These are phyloP conservation scores for Achroia grisella DNA, from an alignment of 1,140 invertebrate genomes.

Conservation along the genomic window DNA sequence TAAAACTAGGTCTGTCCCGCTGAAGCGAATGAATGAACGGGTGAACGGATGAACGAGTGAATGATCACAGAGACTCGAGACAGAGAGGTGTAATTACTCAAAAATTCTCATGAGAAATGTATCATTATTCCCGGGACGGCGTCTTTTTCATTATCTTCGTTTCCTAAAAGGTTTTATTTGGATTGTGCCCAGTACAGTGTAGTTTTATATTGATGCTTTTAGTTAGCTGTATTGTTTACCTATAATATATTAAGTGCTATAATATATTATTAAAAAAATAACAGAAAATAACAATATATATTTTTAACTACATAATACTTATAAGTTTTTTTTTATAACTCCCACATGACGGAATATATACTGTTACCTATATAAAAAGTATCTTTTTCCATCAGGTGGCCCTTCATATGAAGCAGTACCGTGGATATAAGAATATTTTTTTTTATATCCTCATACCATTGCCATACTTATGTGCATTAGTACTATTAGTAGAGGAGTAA, in stretches of 20 bases:
- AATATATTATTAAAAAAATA: not conserved
- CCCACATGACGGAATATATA: too few species aligned
- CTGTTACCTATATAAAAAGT: too few species aligned
- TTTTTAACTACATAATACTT: not conserved
- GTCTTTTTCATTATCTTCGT: slow-evolving; percentile 1
- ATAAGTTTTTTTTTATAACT: not conserved
- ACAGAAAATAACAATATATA: not conserved
- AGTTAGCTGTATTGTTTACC: not conserved
- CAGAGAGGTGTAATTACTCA: slow-evolving; percentile 29
- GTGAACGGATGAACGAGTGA: slow-evolving; percentile 25
- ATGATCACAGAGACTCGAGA: slow-evolving; percentile 22
- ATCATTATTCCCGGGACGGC: not conserved
- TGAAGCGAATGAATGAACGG: slow-evolving; percentile 31
- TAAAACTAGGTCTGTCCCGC: slow-evolving; percentile 13
- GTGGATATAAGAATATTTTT: too few species aligned
- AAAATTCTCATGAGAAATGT: slow-evolving; percentile 22
- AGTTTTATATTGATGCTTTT: not conserved
- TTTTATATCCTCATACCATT: too few species aligned
- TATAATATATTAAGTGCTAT: not conserved
- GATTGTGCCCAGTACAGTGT: not conserved
- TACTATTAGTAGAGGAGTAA: too few species aligned
- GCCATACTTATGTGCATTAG: too few species aligned
- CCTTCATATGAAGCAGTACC: too few species aligned
- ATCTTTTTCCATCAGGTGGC: too few species aligned
- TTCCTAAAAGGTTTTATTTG: slow-evolving; percentile 1